Percentiles rank a stretch among this genome's conserved stretches.
phyloP scores from a whole-genome alignment of 2,797 vertebrate genomes.

The Enteromius treurensis region DNA sequence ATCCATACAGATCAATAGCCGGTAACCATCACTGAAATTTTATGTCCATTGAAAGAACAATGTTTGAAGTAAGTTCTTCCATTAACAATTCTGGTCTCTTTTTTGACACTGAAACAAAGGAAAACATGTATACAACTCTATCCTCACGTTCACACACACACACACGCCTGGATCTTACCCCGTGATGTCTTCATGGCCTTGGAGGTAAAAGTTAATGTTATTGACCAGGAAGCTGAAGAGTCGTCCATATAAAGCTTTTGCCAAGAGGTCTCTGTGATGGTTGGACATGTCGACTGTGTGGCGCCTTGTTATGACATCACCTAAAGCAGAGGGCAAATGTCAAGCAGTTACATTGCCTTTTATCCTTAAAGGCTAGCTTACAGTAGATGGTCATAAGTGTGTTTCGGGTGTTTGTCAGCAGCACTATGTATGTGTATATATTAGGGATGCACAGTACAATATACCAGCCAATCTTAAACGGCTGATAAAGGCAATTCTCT shows the following conservation, averaged over 20 bases:
- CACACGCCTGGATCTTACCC: constrained; percentile 75
- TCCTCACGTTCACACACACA: too few relatives aligned
- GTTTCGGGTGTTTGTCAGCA: background rate
- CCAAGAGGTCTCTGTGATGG: constrained; percentile 88
- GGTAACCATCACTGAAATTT: background rate
- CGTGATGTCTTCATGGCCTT: constrained; percentile 79
- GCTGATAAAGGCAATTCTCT: background rate
- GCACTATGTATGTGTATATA: background rate
- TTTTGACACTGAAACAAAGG: background rate
- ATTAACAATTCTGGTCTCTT: background rate
- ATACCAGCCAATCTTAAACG: background rate
- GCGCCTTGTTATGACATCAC: constrained; percentile 85
- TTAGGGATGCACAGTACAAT: background rate
- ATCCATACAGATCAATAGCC: constrained; percentile 9
- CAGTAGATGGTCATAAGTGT: background rate
- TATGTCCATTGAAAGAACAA: background rate
- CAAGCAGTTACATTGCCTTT: background rate
- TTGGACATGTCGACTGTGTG: constrained; percentile 86
- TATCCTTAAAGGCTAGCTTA: background rate
- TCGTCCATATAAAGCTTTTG: constrained; percentile 89
- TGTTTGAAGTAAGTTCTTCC: background rate
- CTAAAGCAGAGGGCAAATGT: constrained; percentile 67
- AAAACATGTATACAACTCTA: too few relatives aligned
- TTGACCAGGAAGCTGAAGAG: constrained; percentile 93
- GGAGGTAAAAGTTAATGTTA: constrained; percentile 85